Evolutionary conservation across 2,113 vertebrate species (phyloP), one percentile per base, ranked within the genome.

Genomic region (Gnathonemus longibarbis): DNA sequence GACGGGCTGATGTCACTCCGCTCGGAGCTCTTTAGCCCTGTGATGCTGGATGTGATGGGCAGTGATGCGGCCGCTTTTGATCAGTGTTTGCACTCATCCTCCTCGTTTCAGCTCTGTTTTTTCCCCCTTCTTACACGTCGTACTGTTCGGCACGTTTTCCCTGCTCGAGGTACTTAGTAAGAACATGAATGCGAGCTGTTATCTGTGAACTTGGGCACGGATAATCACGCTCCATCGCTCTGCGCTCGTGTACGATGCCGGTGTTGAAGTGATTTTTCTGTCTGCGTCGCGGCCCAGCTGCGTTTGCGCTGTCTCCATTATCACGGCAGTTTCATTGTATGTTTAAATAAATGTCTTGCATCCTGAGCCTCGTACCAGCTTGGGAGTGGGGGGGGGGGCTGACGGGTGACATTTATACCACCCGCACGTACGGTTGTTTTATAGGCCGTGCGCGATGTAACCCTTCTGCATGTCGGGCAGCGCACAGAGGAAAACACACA

Each of bases 51-150:
- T 70, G 90, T 89, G 4, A 80, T 17, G n/a, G 62, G 9, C n/a
- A 27, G 62, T n/a, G 62, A 66, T 11, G 62, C 1, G 27, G 62
- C 27, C 3, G 92, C 91, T 93, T 91, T 88, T 91, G 87, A 27
- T 93, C 91, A 91, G 91, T 92, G 95, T 95, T 95, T 92, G 93
- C 94, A 94, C 95, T 90, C 91, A 74, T 91, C 93, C 91, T 91
- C 70, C 74, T 90, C 17, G 90, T 94, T 93, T 93, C 93, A 91
- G 93, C 93, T 92, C 90, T 85, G 88, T 88, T 39, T 19, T 77
- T 19, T 42, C 0, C 1, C n/a, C n/a, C 62, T 70, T 31, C 35
- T 42, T 80, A 11, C 74, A 42, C 5, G 35, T 42, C 19, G 15
- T 19, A 7, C 74, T 19, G 5, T 42, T 42, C 13, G 0, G 35